A percentile compares a stretch with the other conserved stretches of the same genome.
These are phyloP conservation scores for Eubasilissa splendida DNA, from an alignment of 2,888 invertebrate species.

Conservation along the genomic window DNA sequence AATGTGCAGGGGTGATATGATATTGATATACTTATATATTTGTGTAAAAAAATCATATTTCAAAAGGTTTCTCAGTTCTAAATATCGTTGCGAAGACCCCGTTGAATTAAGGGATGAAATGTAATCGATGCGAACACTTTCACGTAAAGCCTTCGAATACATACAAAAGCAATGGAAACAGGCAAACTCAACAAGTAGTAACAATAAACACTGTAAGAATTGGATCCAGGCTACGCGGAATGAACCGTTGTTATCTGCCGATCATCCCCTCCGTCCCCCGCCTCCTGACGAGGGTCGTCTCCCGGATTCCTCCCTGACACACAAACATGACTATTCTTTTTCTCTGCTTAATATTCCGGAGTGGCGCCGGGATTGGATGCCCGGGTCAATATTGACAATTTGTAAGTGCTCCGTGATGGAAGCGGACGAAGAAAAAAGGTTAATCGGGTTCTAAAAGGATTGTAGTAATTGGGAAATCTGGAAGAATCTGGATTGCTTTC, in stretches of 20 bases:
- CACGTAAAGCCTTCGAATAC: background rate
- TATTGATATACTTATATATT: too few species aligned
- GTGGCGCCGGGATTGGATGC: background rate
- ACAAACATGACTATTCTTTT: slow-evolving; percentile 15
- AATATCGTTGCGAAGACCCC: too few species aligned
- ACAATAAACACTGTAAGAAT: background rate
- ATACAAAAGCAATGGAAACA: background rate
- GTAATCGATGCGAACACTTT: too few species aligned
- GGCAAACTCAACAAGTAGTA: slow-evolving; percentile 10
- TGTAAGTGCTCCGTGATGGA: slow-evolving; percentile 20
- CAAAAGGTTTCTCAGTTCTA: too few species aligned
- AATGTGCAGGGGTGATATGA: too few species aligned
- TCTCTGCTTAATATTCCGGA: slow-evolving; percentile 14
- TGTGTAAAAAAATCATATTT: too few species aligned
- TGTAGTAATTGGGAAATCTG: too few species aligned
- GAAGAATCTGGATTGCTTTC: too few species aligned
- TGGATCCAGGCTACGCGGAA: background rate
- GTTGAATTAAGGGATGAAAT: too few species aligned
- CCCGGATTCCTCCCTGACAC: slow-evolving; percentile 1
- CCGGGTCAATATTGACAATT: slow-evolving; percentile 26
- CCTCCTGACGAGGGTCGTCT: slow-evolving; percentile 20
- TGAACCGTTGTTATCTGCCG: slow-evolving; percentile 3
- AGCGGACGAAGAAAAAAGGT: background rate
- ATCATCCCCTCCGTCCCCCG: background rate
- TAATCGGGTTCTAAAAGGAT: background rate